Evolutionary conservation across 37 sponge, comb jelly and placozoan genomes (phyloP).

Genomic region (Theonella swinhoei): DNA sequence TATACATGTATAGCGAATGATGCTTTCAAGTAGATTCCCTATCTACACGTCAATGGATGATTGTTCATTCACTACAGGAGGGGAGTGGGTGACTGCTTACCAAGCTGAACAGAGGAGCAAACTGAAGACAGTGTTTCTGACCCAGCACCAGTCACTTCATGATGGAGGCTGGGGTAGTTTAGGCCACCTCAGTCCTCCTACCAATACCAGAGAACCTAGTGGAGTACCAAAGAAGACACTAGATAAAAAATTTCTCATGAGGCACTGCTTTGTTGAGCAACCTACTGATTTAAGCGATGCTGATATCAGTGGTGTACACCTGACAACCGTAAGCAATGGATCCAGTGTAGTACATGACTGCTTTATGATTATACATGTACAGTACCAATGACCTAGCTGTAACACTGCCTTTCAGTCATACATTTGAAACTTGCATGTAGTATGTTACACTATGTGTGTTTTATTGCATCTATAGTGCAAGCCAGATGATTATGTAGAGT

Average conservation of each 20-base stretch:
- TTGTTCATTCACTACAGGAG: slow-evolving; percentile 35
- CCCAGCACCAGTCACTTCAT: too few species aligned
- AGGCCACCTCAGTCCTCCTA: slow-evolving; percentile 7
- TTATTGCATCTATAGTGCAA: slow-evolving; percentile 27
- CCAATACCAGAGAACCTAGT: slow-evolving; percentile 46
- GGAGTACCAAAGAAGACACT: neutral
- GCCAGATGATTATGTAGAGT: slow-evolving; percentile 29
- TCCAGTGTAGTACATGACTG: too few species aligned
- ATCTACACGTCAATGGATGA: too few species aligned
- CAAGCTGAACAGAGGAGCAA: slow-evolving; percentile 66
- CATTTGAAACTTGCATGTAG: too few species aligned
- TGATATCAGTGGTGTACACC: slow-evolving; percentile 52
- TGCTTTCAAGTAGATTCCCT: too few species aligned
- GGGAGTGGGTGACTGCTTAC: slow-evolving; percentile 84
- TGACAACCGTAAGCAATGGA: slow-evolving; percentile 60
- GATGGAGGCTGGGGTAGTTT: neutral
- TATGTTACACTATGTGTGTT: too few species aligned
- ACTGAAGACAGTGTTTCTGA: slow-evolving; percentile 39
- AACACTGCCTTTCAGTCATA: too few species aligned
- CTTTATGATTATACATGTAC: too few species aligned
- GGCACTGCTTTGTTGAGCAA: slow-evolving; percentile 56
- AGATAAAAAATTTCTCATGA: slow-evolving; percentile 41
- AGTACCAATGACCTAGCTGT: too few species aligned
- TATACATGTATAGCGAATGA: too few species aligned
- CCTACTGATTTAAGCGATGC: slow-evolving; percentile 64